A percentile compares a stretch with the other conserved stretches of the same genome.
Evolutionary conservation across 2,888 invertebrate genomes (phyloP).

Genomic region (Epirrhoe alternata): DNA sequence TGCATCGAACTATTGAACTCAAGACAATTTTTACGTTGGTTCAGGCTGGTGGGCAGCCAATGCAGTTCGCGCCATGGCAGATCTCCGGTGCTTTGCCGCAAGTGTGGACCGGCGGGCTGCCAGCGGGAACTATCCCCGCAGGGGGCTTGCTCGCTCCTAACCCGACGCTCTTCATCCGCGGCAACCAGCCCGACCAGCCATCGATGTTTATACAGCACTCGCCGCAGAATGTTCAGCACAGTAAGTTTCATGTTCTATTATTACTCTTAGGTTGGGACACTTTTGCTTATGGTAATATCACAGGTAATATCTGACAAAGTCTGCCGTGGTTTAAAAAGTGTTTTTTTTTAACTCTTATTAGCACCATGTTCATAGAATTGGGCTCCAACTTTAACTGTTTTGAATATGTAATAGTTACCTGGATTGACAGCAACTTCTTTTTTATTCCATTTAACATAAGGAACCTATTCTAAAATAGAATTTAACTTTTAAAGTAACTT

Average conservation of each 20-base stretch:
- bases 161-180: slow-evolving; percentile 91
- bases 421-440: no score
- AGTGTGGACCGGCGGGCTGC: slow-evolving; percentile 91
- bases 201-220: slow-evolving; percentile 94
- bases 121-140: slow-evolving; percentile 87
- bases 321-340: no score
- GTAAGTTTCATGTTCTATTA: slow-evolving; percentile 58
- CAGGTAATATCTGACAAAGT: no score
- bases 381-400: no score
- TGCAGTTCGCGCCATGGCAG: slow-evolving; percentile 94
- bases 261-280: neutral
- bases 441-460: no score
- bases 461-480: neutral
- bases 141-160: slow-evolving; percentile 88
- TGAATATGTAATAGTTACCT: no score
- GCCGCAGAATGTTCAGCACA: slow-evolving; percentile 85
- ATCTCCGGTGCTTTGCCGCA: slow-evolving; percentile 89
- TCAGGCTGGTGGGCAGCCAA: slow-evolving; percentile 87
- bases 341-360: no score
- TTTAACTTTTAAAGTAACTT: neutral
- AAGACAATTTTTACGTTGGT: slow-evolving; percentile 29
- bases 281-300: no score
- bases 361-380: no score
- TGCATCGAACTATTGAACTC: no score
- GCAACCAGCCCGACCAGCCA: slow-evolving; percentile 89